Base-by-base conservation (phyloP, 2,113 vertebrate species). In the Sceloporus undulatus region DNA sequence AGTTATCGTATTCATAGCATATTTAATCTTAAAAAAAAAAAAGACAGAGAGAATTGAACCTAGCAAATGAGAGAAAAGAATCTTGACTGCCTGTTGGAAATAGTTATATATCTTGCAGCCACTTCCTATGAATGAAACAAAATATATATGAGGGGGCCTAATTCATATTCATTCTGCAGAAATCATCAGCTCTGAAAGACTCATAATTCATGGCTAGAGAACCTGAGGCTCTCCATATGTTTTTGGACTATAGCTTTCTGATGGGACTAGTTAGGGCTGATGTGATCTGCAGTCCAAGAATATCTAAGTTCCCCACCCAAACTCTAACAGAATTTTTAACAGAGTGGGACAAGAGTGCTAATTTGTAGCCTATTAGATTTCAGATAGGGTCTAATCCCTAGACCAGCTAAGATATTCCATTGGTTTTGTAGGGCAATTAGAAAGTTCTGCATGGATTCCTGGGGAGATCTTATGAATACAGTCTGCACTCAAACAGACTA, bases 61-160 rank as follows among this genome's bases (percentile, higher is more conserved):
- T 10, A 74, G n/a, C 54, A 80, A 89, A 80, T 84, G 77, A 62
- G 40, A 73, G n/a, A 48, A 34, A 76, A 29, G 34, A 48, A 56
- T 56, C 27, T 16, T 13, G 4, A 5, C 38, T 70, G 25, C 18
- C 54, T 70, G 18, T 19, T 82, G 34, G 19, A 59, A 52, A 62
- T 1, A 70, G 59, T 77, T 77, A 38, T 4, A 29, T n/a, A 62
- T n/a, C n/a, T 78, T 42, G 23, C 40, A 88, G 34, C 42, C 56
- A 77, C 13, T 88, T 65, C 48, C 74, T 27, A 79, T 27, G 62
- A 70, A 79, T 34, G 11, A 42, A 71, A 66, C 18, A 21, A 23
- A 42, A 40, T n/a, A 29, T 18, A 42, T 13, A 25, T 8, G 54
- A 75, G n/a, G 38, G 5, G 23, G 5, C 16, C 59, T 23, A 56